Percentiles rank a stretch among this genome's conserved stretches.
phyloP scores from a whole-genome alignment of 1,140 invertebrate species.

The Sitophilus oryzae region DNA sequence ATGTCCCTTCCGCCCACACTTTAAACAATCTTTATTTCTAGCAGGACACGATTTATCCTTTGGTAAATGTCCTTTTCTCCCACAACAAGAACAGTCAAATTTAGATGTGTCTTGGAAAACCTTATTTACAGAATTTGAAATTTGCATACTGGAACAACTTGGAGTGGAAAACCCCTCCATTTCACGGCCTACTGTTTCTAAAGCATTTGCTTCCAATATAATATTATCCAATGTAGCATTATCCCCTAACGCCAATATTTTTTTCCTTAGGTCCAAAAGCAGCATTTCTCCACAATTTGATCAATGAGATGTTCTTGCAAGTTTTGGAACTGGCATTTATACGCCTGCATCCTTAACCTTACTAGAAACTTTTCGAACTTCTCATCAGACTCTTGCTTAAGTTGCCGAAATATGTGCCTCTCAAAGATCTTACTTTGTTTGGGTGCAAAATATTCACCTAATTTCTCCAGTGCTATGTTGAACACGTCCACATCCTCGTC shows the following conservation, averaged over 20 bases:
- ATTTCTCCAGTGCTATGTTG: slow-evolving; percentile 18
- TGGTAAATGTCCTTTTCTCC: too few species aligned
- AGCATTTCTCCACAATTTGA: slow-evolving; percentile 15
- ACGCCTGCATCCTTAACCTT: slow-evolving; percentile 22
- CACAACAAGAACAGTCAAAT: too few species aligned
- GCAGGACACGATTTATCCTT: too few species aligned
- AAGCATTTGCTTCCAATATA: slow-evolving; percentile 9
- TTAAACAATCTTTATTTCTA: too few species aligned
- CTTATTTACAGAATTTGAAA: too few species aligned
- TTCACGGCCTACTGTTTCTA: slow-evolving; percentile 6
- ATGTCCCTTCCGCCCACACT: too few species aligned
- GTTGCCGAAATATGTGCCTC: slow-evolving; percentile 21
- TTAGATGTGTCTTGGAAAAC: too few species aligned
- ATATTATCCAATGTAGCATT: slow-evolving; percentile 5
- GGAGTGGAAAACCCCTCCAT: too few species aligned
- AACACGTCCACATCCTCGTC: slow-evolving; percentile 3
- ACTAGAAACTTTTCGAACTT: slow-evolving; percentile 29
- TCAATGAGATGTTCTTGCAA: slow-evolving; percentile 13
- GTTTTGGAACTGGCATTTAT: slow-evolving; percentile 21
- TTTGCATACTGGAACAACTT: too few species aligned
- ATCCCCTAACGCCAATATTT: slow-evolving; percentile 14
- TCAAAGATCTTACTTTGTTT: slow-evolving; percentile 28
- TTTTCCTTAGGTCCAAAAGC: slow-evolving; percentile 12
- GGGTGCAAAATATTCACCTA: slow-evolving; percentile 25
- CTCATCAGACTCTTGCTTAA: slow-evolving; percentile 25